Conservation (phyloP, 2,888 invertebrate genomes). For the Busseola fusca region DNA sequence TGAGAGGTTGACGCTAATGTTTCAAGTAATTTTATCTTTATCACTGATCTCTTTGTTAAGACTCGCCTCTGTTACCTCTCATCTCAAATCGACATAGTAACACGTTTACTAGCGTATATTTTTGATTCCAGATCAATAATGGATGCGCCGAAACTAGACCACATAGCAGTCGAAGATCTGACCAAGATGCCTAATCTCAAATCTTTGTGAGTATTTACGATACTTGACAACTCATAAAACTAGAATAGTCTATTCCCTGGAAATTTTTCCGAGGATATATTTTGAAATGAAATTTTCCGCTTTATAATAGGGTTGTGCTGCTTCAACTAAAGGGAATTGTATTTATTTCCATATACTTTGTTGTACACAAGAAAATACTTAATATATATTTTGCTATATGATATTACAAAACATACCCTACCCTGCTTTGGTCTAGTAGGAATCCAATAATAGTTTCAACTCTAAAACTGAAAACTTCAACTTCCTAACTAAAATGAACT, state of each 20-base stretch:
- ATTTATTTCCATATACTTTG: no score
- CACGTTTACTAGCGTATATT: conserved; percentile 32
- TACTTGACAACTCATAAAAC: conserved; percentile 17
- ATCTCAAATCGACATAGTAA: conserved; percentile 3
- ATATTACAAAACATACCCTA: no score
- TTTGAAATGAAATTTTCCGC: background rate
- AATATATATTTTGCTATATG: no score
- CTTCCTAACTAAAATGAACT: background rate
- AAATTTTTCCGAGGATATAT: background rate
- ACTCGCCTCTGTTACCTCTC: background rate
- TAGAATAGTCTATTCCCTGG: conserved; percentile 12
- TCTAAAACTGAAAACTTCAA: no score
- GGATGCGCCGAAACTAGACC: conserved; percentile 87
- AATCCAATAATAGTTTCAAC: no score
- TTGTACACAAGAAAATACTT: no score
- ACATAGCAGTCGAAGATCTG: conserved; percentile 89
- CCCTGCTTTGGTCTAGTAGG: no score
- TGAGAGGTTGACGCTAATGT: background rate
- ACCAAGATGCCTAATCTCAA: conserved; percentile 89
- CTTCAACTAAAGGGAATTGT: background rate
- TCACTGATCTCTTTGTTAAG: conserved; percentile 4
- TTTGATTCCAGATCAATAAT: conserved; percentile 87
- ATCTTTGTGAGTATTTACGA: conserved; percentile 87
- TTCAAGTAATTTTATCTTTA: background rate
- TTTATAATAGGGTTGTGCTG: background rate